Conservation (phyloP, 2,113 vertebrate species). For the Callithrix jacchus region DNA sequence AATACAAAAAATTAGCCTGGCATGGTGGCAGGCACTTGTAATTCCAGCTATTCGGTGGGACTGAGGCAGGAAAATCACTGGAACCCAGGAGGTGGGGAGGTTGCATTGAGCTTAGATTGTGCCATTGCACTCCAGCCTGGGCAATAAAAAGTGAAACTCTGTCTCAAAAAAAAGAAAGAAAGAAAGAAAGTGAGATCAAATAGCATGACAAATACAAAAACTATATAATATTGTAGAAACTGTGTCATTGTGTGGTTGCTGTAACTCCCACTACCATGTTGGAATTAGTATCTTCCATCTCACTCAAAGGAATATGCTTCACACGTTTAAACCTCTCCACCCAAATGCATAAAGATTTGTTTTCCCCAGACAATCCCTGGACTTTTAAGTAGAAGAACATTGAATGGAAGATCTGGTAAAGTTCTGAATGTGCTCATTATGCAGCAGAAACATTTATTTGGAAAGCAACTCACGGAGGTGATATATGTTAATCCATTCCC, state of each 20-base stretch:
- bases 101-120: too few species aligned
- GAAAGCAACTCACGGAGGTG: background rate
- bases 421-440: background rate
- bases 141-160: too few species aligned
- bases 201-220: background rate
- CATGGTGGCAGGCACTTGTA: too few species aligned
- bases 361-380: background rate
- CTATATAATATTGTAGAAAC: background rate
- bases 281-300: background rate
- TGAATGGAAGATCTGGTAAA: background rate
- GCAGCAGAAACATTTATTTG: background rate
- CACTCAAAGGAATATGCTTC: background rate
- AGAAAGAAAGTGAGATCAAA: background rate
- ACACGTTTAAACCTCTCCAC: background rate
- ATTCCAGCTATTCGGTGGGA: too few species aligned
- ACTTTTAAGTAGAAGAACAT: background rate
- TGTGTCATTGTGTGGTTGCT: background rate
- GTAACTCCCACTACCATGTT: background rate
- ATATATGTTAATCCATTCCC: too few species aligned
- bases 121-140: too few species aligned
- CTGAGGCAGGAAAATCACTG: too few species aligned
- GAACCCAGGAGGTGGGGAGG: too few species aligned
- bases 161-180: too few species aligned
- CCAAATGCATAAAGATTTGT: background rate
- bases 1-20: too few species aligned